Percentiles rank a stretch among this genome's conserved stretches.
Conservation (phyloP, 2,797 vertebrate genomes). For the Argentina silus region DNA sequence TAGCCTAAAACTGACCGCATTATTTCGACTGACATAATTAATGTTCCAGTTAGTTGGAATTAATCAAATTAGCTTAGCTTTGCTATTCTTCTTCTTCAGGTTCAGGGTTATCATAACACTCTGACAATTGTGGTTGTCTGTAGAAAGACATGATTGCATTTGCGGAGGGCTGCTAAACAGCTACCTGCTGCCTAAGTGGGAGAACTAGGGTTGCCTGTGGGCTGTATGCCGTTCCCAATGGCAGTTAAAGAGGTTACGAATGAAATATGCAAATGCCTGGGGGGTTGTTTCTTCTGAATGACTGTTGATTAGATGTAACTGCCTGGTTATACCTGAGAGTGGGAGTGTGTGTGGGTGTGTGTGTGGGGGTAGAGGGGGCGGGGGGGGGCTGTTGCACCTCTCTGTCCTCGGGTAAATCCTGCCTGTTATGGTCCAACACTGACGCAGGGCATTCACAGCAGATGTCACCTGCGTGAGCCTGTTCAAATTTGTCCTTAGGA, state of each 20-base stretch:
- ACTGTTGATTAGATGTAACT: constrained; percentile 29
- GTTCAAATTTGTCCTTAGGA: constrained; percentile 73
- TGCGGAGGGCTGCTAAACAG: constrained; percentile 54
- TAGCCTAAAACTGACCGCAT: no score
- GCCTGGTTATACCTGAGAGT: constrained; percentile 14
- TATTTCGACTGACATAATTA: no score
- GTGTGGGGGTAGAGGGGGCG: not conserved
- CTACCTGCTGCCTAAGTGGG: constrained; percentile 54
- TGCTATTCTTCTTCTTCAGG: not conserved
- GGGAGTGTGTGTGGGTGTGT: no score
- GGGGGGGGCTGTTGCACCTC: not conserved
- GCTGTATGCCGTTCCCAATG: not conserved
- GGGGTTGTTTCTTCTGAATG: constrained; percentile 29
- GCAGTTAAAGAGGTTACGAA: constrained; percentile 47
- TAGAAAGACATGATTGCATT: constrained; percentile 65
- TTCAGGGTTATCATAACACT: not conserved
- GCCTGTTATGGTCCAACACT: constrained; percentile 17
- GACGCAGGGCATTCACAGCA: constrained; percentile 59
- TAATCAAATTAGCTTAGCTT: not conserved
- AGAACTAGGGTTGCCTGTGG: constrained; percentile 35
- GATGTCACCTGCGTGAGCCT: constrained; percentile 70
- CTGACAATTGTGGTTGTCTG: constrained; percentile 41
- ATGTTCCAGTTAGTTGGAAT: not conserved
- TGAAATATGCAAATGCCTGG: constrained; percentile 57
- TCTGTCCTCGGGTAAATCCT: constrained; percentile 30